Conservation (phyloP, 2,797 vertebrate species). For the Ceryle rudis region DNA sequence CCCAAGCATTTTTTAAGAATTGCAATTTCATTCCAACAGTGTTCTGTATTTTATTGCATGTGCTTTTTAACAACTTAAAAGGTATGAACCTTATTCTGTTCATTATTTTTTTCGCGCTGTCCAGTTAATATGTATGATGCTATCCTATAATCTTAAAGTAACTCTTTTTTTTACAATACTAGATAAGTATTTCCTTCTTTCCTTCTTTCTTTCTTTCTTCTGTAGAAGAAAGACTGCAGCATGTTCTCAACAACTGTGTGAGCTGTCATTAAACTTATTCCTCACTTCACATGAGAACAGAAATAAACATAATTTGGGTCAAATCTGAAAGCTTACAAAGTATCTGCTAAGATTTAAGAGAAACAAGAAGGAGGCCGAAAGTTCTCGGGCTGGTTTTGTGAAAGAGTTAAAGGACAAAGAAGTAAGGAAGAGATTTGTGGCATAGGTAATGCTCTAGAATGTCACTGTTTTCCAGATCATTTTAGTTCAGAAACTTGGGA, state of each 20-base stretch:
- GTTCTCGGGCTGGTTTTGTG: neutral
- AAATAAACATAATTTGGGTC: neutral
- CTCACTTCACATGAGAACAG: neutral
- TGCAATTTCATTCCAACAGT: neutral
- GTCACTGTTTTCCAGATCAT: neutral
- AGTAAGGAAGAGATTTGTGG: neutral
- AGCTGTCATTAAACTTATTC: neutral
- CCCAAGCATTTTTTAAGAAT: neutral
- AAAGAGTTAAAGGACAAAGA: neutral
- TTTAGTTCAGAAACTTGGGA: neutral
- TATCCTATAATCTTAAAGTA: neutral
- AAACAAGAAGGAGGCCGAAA: neutral
- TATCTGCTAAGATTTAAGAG: neutral
- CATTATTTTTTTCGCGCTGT: neutral
- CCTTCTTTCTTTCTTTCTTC: neutral
- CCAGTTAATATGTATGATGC: neutral
- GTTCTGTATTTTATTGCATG: neutral
- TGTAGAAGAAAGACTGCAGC: neutral
- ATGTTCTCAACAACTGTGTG: neutral
- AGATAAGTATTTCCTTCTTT: neutral
- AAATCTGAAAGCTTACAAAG: neutral
- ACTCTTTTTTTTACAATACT: neutral
- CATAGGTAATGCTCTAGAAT: neutral
- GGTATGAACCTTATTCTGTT: neutral
- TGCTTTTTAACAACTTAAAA: neutral